These are phyloP conservation scores for Lagocephalus sceleratus DNA, from an alignment of 2,797 vertebrate species.

Conservation along the genomic window DNA sequence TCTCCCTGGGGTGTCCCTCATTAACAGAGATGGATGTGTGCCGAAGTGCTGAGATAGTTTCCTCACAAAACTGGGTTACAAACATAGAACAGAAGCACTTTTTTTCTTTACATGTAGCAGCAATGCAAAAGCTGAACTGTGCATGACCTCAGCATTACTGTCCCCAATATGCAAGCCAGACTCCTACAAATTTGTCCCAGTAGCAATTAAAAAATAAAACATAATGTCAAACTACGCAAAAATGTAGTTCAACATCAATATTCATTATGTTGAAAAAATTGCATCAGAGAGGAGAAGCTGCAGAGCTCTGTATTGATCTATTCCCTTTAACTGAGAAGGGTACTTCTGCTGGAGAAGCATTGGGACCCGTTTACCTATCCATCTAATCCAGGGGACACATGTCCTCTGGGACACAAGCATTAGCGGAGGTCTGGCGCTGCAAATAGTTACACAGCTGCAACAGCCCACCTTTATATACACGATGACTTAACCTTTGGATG, in stretches of 20 bases:
- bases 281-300: slow-evolving; percentile 27
- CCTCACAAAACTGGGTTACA: slow-evolving; percentile 44
- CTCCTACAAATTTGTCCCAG: slow-evolving; percentile 25
- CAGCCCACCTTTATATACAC: slow-evolving; percentile 6
- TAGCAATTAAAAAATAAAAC: slow-evolving; percentile 30
- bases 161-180: slow-evolving; percentile 5
- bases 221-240: slow-evolving; percentile 12
- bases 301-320: slow-evolving; percentile 56
- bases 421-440: slow-evolving; percentile 40
- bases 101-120: slow-evolving; percentile 18
- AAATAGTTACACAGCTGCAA: slow-evolving; percentile 65
- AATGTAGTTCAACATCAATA: slow-evolving; percentile 47
- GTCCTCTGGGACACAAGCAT: slow-evolving; percentile 48
- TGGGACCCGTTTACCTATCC: slow-evolving; percentile 57
- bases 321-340: slow-evolving; percentile 45
- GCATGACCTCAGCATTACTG: slow-evolving; percentile 39
- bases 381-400: slow-evolving; percentile 29
- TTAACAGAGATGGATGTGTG: slow-evolving; percentile 52
- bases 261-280: slow-evolving; percentile 40
- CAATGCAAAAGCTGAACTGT: slow-evolving; percentile 43
- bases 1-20: slow-evolving; percentile 48
- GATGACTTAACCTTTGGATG: slow-evolving; percentile 45
- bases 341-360: slow-evolving; percentile 36
- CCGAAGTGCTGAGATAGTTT: slow-evolving; percentile 44
- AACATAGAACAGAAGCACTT: slow-evolving; percentile 34